phyloP scores from a whole-genome alignment of 2,113 vertebrate species.

The Colistium nudipinnis region DNA sequence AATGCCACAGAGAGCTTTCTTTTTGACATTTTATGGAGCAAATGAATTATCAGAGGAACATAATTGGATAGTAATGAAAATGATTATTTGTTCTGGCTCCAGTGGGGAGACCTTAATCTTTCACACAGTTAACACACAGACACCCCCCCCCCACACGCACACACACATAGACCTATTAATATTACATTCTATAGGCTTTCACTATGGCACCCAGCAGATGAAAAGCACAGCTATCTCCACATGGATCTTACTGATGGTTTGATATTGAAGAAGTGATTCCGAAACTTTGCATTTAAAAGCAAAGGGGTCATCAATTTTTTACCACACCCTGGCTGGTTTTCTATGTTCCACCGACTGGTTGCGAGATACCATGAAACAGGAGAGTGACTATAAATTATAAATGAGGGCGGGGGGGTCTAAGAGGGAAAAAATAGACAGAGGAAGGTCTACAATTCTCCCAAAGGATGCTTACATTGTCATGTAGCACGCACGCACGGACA shows the following conservation, averaged over 20 bases:
- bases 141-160: not conserved
- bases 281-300: slow-evolving; percentile 72
- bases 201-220: slow-evolving; percentile 32
- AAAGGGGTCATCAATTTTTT: slow-evolving; percentile 73
- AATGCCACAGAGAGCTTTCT: not conserved
- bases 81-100: not conserved
- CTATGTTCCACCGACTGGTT: slow-evolving; percentile 61
- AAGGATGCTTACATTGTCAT: slow-evolving; percentile 17
- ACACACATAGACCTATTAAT: slow-evolving; percentile 19
- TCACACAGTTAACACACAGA: not conserved
- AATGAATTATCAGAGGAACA: not conserved
- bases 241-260: slow-evolving; percentile 24
- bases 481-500: too few species aligned
- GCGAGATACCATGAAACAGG: slow-evolving; percentile 71
- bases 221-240: slow-evolving; percentile 26
- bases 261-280: slow-evolving; percentile 57
- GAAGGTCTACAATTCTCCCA: slow-evolving; percentile 30
- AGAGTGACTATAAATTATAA: slow-evolving; percentile 77
- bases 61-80: not conserved
- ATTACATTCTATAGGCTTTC: slow-evolving; percentile 44
- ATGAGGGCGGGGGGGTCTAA: slow-evolving; percentile 63
- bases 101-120: not conserved
- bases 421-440: slow-evolving; percentile 27
- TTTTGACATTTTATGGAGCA: slow-evolving; percentile 2
- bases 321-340: slow-evolving; percentile 67